A percentile compares a stretch with the other conserved stretches of the same genome.
Evolutionary conservation across 2,888 invertebrate genomes (phyloP).

Genomic region (Leptinotarsa peninsularis): DNA sequence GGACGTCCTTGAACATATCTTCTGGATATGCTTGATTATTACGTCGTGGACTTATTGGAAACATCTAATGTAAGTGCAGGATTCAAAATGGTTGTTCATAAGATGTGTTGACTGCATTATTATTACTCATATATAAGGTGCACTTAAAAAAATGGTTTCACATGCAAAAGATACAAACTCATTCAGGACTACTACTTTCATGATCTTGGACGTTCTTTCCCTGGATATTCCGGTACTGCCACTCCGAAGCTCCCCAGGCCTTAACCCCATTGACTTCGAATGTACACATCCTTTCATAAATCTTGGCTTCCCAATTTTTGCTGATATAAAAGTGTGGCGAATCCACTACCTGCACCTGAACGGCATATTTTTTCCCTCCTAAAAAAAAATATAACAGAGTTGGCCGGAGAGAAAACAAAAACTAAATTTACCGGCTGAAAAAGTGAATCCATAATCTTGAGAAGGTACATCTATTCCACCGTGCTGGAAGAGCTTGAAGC

Average conservation of each 20-base stretch:
- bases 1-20: too few species aligned
- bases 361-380: conserved; percentile 69
- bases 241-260: conserved; percentile 76
- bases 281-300: conserved; percentile 72
- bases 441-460: conserved; percentile 73
- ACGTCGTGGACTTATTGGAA: too few species aligned
- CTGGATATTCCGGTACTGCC: conserved; percentile 72
- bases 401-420: neutral
- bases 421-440: conserved; percentile 68
- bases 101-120: too few species aligned
- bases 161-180: neutral
- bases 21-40: too few species aligned
- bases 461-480: conserved; percentile 73
- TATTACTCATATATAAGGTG: too few species aligned
- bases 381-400: conserved; percentile 39
- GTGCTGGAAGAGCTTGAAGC: conserved; percentile 72
- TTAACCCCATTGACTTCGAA: conserved; percentile 73
- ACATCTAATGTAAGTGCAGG: too few species aligned
- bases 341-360: conserved; percentile 70
- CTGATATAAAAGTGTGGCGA: conserved; percentile 72
- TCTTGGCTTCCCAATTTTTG: conserved; percentile 70
- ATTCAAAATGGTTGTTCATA: too few species aligned
- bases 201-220: conserved; percentile 48
- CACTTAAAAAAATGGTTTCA: too few species aligned
- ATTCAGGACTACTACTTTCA: neutral